Conservation (phyloP, 2,888 invertebrate species). For the Cheilosia scutellata region DNA sequence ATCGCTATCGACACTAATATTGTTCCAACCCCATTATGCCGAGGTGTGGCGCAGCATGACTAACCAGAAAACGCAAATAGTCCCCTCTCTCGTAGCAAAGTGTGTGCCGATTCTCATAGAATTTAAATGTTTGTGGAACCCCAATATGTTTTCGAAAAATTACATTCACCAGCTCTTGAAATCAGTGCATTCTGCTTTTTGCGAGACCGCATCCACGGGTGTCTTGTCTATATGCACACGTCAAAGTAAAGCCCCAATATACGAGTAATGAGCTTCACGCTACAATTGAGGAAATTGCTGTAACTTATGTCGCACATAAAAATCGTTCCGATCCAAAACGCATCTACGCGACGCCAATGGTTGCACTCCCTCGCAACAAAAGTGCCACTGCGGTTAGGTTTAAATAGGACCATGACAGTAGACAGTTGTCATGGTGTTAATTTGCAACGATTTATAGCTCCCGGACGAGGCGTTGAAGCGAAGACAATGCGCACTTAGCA, state of each 20-base stretch:
- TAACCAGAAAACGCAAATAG: background rate
- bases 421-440: constrained; percentile 66
- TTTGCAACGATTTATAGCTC: constrained; percentile 66
- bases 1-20: constrained; percentile 2
- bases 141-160: constrained; percentile 27
- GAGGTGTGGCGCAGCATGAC: constrained; percentile 47
- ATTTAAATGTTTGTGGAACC: constrained; percentile 37
- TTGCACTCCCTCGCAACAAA: constrained; percentile 19
- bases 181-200: constrained; percentile 31
- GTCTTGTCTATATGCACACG: background rate
- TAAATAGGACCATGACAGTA: constrained; percentile 48
- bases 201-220: constrained; percentile 6
- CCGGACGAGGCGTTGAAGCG: constrained; percentile 37
- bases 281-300: constrained; percentile 61
- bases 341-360: constrained; percentile 14
- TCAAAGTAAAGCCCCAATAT: constrained; percentile 15
- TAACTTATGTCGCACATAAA: constrained; percentile 3
- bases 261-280: constrained; percentile 11
- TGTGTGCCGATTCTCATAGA: background rate
- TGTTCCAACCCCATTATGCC: constrained; percentile 41
- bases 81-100: constrained; percentile 2
- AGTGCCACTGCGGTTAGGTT: constrained; percentile 4
- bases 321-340: background rate
- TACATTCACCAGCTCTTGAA: background rate
- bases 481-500: constrained; percentile 50